phyloP scores from a whole-genome alignment of 37 sponge, comb jelly and placozoan genomes.

The Oscarella lobularis region DNA sequence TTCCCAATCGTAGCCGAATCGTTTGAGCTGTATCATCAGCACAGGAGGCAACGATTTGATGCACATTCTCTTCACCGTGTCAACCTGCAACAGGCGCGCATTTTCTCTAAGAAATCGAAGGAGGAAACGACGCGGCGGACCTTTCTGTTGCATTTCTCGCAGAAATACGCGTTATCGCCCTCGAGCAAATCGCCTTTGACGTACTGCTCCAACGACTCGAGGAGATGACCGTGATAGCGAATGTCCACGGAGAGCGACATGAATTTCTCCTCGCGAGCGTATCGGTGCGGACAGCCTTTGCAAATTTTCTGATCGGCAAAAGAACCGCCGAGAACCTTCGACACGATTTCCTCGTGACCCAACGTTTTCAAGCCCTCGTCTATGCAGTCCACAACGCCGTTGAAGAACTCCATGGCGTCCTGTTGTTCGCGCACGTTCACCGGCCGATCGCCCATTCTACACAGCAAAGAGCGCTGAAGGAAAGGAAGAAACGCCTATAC shows the following conservation, averaged over 20 bases:
- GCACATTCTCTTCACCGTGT: constrained; percentile 94
- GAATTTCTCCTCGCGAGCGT: constrained; percentile 85
- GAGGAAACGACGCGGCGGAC: background rate
- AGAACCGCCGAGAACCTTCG: constrained; percentile 63
- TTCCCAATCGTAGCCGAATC: constrained; percentile 99
- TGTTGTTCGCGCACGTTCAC: constrained; percentile 95
- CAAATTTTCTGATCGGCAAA: constrained; percentile 99
- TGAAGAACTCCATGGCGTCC: constrained; percentile 99
- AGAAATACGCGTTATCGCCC: constrained; percentile 94
- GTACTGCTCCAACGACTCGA: constrained; percentile 91
- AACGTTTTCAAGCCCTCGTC: constrained; percentile 81
- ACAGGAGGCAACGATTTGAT: constrained; percentile 83
- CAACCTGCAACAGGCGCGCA: constrained; percentile 31
- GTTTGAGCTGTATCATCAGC: constrained; percentile 88
- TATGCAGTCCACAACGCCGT: constrained; percentile 80
- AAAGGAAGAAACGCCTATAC: constrained; percentile 84
- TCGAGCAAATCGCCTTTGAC: constrained; percentile 97
- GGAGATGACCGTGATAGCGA: constrained; percentile 72
- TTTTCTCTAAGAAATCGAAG: background rate
- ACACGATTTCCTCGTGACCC: constrained; percentile 12
- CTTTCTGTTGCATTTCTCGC: constrained; percentile 98
- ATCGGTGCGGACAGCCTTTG: constrained; percentile 95
- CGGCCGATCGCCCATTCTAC: constrained; percentile 73
- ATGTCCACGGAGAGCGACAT: constrained; percentile 87
- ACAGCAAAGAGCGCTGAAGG: no score